Base-by-base conservation (phyloP, 2,797 vertebrate species). In the Chiloscyllium punctatum region DNA sequence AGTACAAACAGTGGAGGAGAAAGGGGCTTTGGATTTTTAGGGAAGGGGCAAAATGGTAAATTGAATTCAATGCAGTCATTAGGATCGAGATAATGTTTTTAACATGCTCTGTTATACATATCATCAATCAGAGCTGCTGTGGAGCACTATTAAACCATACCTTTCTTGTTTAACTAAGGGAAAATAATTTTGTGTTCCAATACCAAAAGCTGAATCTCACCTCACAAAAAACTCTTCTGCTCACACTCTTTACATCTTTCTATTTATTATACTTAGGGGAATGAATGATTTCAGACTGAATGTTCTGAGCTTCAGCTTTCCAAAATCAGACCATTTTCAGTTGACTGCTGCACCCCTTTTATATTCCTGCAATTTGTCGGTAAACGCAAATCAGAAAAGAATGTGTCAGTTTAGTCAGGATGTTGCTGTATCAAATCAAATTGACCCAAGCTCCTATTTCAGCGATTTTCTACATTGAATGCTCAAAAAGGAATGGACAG, bases 221-320 rank as follows among this genome's bases (percentile, higher is more conserved):
- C 99, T 98, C 98, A n/a, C n/a, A 97, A 97, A 98, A 96, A 99
- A 99, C 97, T 94, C 97, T 97, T 96, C 98, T 98, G 96, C 98
- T 99, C 87, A 98, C 96, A 0, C 96, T 97, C 96, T 98, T 98
- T n/a, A 97, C 97, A 96, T 99, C 98, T 68, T 98, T 97, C 51
- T 97, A 97, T 96, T 97, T 96, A 71, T 96, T 96, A 96, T 87
- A 13, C 84, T 53, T 87, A 27, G 42, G 21, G 23, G 9, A 87
- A 23, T 27, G 84, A 87, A 77, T 0, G 4, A 87, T 87, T 53
- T 87, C 25, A 57, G 7, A 90, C 16, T n/a, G n/a, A 30, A 90
- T 90, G 30, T 25, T 53, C 86, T 23, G 27, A 88, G 27, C 0
- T 88, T 30, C 9, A 37, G 77, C 13, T 57, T 88, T 88, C 53